Conservation (phyloP, 92 coral and sea anemone genomes). For the Palythoa grandis region DNA sequence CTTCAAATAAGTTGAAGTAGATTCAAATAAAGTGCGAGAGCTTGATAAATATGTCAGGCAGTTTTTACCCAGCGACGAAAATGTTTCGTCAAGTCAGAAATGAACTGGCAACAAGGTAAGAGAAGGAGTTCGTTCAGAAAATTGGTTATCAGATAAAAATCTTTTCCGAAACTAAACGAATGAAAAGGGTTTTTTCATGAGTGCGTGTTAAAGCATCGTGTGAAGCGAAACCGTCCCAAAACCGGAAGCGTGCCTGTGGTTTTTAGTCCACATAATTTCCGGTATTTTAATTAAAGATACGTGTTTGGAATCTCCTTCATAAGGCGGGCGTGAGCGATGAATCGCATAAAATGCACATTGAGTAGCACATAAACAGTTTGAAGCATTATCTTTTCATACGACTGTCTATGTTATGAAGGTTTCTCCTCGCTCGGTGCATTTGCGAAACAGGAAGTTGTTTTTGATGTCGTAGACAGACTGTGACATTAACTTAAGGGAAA, state of each 20-base stretch:
- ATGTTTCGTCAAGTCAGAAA: background rate
- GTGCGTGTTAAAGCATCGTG: conserved; percentile 17
- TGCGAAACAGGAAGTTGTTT: too few relatives aligned
- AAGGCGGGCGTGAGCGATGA: conserved; percentile 49
- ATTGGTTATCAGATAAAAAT: conserved; percentile 9
- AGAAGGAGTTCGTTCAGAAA: background rate
- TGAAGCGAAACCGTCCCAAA: background rate
- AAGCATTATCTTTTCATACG: background rate
- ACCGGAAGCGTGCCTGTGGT: conserved; percentile 41
- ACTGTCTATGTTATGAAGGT: background rate
- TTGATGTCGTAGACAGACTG: too few relatives aligned
- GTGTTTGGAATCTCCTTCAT: conserved; percentile 43
- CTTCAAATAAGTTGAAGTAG: too few relatives aligned
- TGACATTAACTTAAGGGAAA: background rate
- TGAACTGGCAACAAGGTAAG: background rate
- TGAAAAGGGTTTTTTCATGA: conserved; percentile 23
- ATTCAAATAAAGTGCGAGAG: too few relatives aligned
- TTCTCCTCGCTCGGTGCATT: too few relatives aligned
- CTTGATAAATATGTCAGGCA: too few relatives aligned
- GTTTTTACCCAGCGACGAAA: background rate
- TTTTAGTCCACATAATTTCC: conserved; percentile 36
- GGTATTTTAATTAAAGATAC: conserved; percentile 33
- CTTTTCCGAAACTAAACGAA: conserved; percentile 19
- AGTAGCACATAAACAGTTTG: conserved; percentile 30
- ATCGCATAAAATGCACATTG: conserved; percentile 24